Evolutionary conservation across 2,797 vertebrate species (phyloP).

Genomic region (Melanotaenia maccullochi): DNA sequence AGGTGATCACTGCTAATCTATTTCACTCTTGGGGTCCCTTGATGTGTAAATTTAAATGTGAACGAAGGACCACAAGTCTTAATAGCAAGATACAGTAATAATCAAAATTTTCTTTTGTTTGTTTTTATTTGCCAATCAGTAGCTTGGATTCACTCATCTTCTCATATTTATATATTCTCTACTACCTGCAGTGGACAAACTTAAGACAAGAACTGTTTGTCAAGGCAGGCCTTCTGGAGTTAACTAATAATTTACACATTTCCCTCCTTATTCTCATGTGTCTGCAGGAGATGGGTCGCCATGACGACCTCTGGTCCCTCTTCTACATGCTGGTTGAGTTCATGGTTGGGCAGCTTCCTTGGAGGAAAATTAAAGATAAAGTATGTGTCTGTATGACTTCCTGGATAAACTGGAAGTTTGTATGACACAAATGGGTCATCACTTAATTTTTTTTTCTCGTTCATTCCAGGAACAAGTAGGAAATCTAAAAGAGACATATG

Average conservation of each 20-base stretch:
- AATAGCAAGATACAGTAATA: neutral
- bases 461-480: conserved; percentile 94
- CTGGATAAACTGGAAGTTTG: neutral
- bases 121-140: no score
- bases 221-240: neutral
- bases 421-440: neutral
- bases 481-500: conserved; percentile 96
- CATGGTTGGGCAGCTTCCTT: conserved; percentile 94
- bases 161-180: neutral
- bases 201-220: neutral
- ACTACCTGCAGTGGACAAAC: neutral
- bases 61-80: neutral
- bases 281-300: conserved; percentile 95
- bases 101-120: neutral
- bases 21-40: neutral
- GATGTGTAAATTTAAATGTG: neutral
- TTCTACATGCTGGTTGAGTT: conserved; percentile 99
- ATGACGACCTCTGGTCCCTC: conserved; percentile 97
- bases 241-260: neutral
- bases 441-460: neutral
- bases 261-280: neutral
- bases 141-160: neutral
- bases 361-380: conserved; percentile 99
- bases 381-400: conserved; percentile 73
- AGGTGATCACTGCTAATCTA: neutral